Evolutionary conservation across 2,797 vertebrate genomes (phyloP), one percentile per base, ranked within the genome.

Genomic region (Scomberomorus guttatus): DNA sequence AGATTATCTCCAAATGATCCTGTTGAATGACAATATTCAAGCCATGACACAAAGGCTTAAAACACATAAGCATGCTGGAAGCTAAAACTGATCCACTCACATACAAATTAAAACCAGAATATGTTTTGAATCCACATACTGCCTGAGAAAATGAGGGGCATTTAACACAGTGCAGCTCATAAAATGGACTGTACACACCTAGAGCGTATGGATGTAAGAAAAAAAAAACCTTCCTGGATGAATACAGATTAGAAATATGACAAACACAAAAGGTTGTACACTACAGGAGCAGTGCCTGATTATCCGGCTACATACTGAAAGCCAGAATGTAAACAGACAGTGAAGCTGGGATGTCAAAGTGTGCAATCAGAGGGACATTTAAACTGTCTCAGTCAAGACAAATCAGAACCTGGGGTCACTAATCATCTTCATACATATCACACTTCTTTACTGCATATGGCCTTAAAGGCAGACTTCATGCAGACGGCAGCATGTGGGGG

Each of bases 281-380:
- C 50, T 55, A n/a, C 3, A 48, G 2, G 15, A 46, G 57, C 55
- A 37, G 24, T 27, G 62, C 20, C 61, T 69, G 51, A 46, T 70
- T 59, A 72, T 62, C 60, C 27, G 50, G 51, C 68, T 65, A 22
- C 29, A 46, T 61, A 54, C 18, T 15, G 17, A 17, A 50, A 82
- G 76, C 9, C 46, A 63, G 37, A 63, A 42, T 46, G 80, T 80
- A 80, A 89, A 91, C 60, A 89, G 62, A 86, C 63, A 78, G 29
- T 27, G 48, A 66, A 51, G 65, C 60, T 67, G 57, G 58, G 22
- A 60, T 82, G 82, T 86, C 71, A 77, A 67, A 55, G 39, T 24
- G 51, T 55, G 65, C 84, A 81, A 83, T 85, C 68, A 69, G 55
- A 63, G 72, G 80, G 72, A 69, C 72, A 55, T 84, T 82, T 61